phyloP scores from a whole-genome alignment of 30 jellyfish, hydroid and myxozoan species.

The Hydractinia echinata region DNA sequence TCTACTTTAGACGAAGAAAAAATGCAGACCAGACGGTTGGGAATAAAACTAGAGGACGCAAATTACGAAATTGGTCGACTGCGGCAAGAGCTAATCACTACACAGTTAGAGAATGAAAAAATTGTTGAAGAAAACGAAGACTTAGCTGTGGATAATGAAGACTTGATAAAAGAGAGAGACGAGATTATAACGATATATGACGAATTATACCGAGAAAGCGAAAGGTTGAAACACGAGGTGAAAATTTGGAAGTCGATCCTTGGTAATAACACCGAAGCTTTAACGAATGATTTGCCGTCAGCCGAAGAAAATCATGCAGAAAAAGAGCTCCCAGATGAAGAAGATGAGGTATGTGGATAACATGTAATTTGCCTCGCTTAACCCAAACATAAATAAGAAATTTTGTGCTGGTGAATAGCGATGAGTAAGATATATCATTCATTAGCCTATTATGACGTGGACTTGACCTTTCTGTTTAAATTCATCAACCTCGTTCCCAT shows the following conservation, averaged over 20 bases:
- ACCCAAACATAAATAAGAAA: too few relatives aligned
- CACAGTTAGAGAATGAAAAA: slow-evolving; percentile 37
- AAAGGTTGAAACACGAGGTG: slow-evolving; percentile 41
- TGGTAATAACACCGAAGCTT: slow-evolving; percentile 6
- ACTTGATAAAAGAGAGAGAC: slow-evolving; percentile 35
- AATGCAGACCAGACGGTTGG: slow-evolving; percentile 17
- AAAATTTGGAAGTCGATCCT: slow-evolving; percentile 33
- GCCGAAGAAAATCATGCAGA: not conserved
- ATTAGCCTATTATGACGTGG: too few relatives aligned
- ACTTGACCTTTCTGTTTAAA: too few relatives aligned
- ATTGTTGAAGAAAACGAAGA: slow-evolving; percentile 40
- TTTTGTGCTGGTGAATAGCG: too few relatives aligned
- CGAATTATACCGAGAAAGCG: slow-evolving; percentile 38
- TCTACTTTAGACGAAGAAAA: slow-evolving; percentile 27
- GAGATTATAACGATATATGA: slow-evolving; percentile 31
- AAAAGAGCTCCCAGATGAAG: not conserved
- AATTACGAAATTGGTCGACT: slow-evolving; percentile 34
- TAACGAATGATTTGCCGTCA: not conserved
- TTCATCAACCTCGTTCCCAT: too few relatives aligned
- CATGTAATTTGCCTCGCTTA: too few relatives aligned
- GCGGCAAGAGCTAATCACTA: slow-evolving; percentile 25
- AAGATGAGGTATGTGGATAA: slow-evolving; percentile 25
- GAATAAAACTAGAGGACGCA: slow-evolving; percentile 40
- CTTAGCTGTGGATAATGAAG: slow-evolving; percentile 39
- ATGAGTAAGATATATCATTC: too few relatives aligned